Percentiles rank a stretch among this genome's conserved stretches.
phyloP scores from a whole-genome alignment of 1,140 invertebrate species.

The Drosophila subobscura region DNA sequence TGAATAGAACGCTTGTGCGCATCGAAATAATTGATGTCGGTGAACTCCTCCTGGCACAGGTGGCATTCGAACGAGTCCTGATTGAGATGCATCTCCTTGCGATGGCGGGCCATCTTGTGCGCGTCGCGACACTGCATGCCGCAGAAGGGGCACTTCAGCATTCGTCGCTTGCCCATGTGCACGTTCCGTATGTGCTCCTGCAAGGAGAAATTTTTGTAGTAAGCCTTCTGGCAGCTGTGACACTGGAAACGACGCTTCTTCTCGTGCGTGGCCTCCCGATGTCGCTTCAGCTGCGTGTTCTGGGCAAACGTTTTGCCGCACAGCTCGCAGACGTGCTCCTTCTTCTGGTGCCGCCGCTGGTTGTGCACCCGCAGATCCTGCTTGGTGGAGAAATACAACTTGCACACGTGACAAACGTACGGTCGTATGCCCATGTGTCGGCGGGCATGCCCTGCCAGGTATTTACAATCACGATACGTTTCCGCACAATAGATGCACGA shows the following conservation, averaged over 20 bases:
- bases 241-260: constrained; percentile 77
- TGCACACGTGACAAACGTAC: constrained; percentile 74
- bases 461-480: constrained; percentile 76
- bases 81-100: constrained; percentile 75
- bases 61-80: constrained; percentile 69
- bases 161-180: constrained; percentile 76
- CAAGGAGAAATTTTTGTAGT: constrained; percentile 78
- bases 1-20: constrained; percentile 79
- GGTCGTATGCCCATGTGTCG: constrained; percentile 80
- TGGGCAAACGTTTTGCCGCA: constrained; percentile 79
- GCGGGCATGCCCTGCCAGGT: constrained; percentile 73
- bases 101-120: constrained; percentile 78
- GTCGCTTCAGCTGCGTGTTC: constrained; percentile 73
- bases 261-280: constrained; percentile 77
- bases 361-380: constrained; percentile 77
- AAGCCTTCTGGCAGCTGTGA: constrained; percentile 72
- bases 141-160: constrained; percentile 77
- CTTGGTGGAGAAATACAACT: constrained; percentile 77
- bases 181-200: constrained; percentile 80
- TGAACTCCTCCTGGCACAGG: constrained; percentile 77
- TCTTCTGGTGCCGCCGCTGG: constrained; percentile 71
- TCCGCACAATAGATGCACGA: constrained; percentile 75
- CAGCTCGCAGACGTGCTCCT: constrained; percentile 79
- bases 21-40: constrained; percentile 79
- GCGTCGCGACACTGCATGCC: constrained; percentile 81